phyloP scores from a whole-genome alignment of 2,797 vertebrate genomes.

The Rhabdomys pumilio region DNA sequence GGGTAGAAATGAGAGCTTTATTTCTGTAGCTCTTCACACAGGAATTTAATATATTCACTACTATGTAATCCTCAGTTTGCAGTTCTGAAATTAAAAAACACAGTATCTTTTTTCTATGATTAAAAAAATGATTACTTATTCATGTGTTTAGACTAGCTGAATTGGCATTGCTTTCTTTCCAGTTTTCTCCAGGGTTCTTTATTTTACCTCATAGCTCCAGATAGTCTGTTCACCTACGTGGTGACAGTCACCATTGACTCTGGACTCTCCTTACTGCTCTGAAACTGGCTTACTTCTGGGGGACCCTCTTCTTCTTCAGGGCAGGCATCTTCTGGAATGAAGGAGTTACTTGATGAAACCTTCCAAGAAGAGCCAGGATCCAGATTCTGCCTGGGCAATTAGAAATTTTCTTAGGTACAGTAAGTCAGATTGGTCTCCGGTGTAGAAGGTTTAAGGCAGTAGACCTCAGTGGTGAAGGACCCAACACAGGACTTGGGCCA shows the following conservation, averaged over 20 bases:
- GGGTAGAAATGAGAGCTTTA: not conserved
- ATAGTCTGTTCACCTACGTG: not conserved
- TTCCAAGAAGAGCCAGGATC: conserved; percentile 6
- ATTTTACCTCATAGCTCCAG: not conserved
- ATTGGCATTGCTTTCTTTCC: conserved; percentile 39
- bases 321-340: not conserved
- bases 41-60: not conserved
- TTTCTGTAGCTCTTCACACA: not conserved
- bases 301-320: not conserved
- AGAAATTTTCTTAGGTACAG: not conserved
- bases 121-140: not conserved
- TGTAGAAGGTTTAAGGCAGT: not conserved
- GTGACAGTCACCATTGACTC: not conserved
- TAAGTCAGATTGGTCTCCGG: not conserved
- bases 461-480: not conserved
- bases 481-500: not conserved
- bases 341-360: conserved; percentile 22
- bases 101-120: conserved; percentile 20
- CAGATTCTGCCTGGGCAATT: conserved; percentile 18
- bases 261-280: not conserved
- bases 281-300: not conserved
- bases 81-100: not conserved
- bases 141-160: not conserved
- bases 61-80: conserved; percentile 30
- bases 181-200: not conserved